These are phyloP conservation scores for Prenolepis imparis DNA, from an alignment of 2,888 invertebrate species.

Conservation along the genomic window DNA sequence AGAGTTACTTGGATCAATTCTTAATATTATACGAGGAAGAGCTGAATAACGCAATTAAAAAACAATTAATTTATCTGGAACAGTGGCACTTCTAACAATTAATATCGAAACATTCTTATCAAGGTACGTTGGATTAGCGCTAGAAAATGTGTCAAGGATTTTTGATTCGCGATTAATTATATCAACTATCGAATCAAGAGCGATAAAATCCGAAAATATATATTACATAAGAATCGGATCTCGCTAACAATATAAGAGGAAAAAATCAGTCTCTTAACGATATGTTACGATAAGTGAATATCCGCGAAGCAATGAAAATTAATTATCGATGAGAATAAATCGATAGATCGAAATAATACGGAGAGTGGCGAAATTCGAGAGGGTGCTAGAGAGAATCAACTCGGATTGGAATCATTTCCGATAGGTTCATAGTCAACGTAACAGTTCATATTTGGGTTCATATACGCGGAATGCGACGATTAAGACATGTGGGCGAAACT, in stretches of 20 bases:
- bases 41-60: background rate
- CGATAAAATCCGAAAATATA: background rate
- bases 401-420: background rate
- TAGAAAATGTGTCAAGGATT: background rate
- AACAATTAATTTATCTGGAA: background rate
- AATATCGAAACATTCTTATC: background rate
- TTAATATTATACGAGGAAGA: background rate
- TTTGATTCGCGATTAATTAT: background rate
- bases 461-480: slow-evolving; percentile 36
- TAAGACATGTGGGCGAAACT: slow-evolving; percentile 30
- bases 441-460: background rate
- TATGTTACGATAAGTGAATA: background rate
- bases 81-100: background rate
- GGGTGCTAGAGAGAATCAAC: slow-evolving; percentile 1
- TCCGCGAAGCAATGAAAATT: background rate
- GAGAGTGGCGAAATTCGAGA: slow-evolving; percentile 2
- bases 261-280: slow-evolving; percentile 4
- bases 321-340: background rate
- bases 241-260: background rate
- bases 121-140: background rate
- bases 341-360: background rate
- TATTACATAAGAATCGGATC: background rate
- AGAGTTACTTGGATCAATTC: background rate
- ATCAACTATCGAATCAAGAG: slow-evolving; percentile 1
- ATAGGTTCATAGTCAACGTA: slow-evolving; percentile 2